Evolutionary conservation across 2,797 vertebrate genomes (phyloP), one percentile per base, ranked within the genome.

Genomic region (Heliangelus exortis): DNA sequence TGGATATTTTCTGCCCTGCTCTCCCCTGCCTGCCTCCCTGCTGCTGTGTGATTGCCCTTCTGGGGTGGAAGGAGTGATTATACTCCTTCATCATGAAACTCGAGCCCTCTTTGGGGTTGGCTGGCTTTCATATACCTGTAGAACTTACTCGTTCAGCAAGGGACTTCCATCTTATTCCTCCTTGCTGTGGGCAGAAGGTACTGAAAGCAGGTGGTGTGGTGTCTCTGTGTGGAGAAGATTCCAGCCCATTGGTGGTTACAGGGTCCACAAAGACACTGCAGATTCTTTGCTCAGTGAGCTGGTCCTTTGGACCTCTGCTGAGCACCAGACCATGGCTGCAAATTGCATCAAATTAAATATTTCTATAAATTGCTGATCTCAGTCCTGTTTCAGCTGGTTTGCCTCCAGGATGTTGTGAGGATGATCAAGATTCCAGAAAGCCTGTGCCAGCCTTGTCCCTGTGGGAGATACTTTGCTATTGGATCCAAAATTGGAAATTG

Each of bases 21-120:
- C 19, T 58, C 31, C 36, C 33, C 10, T 25, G 10, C 19, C 26
- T 15, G 0, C 14, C 14, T 8, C 13, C 2, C 3, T 0, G 9
- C 33, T 66, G 41, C 31, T 34, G 0, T 2, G 1, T 45, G 55
- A 15, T 79, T 72, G 34, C 47, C n/a, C 3, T 43, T 69, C 12
- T 43, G n/a, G 31, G 26, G 7, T 63, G 29, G 61, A 66, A 69
- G 47, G 41, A 55, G 17, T 16, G 53, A 26, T 25, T 22, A 3
- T 20, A 8, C 34, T 14, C 66, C 55, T 91, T 29, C 3, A 0
- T 48, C 34, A 6, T 23, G 26, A 36, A 84, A 13, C 21, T 50
- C 20, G 28, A 50, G 22, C 22, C 23, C 25, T 51, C 33, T n/a
- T 28, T 28, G 71, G 50, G 23, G 16, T 67, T 85, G 43, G 4